Evolutionary conservation across 2,797 vertebrate genomes (phyloP).

Genomic region (Oryzias dopingdopingensis): DNA sequence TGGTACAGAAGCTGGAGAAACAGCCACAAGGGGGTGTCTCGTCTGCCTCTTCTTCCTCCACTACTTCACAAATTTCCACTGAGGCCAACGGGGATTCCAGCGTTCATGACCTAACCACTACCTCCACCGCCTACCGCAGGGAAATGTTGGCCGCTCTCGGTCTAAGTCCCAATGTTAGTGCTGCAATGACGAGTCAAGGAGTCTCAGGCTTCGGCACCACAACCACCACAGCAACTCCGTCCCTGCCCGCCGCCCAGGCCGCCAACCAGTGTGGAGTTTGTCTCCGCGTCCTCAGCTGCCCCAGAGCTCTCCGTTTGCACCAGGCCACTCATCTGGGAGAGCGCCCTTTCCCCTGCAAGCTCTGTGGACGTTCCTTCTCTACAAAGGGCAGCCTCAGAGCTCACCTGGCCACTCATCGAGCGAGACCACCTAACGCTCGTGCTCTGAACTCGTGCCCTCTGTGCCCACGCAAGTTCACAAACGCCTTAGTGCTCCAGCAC

Average conservation of each 20-base stretch:
- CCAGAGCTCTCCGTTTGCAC: conserved; percentile 87
- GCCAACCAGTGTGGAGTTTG: conserved; percentile 92
- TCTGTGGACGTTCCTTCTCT: conserved; percentile 90
- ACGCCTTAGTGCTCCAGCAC: conserved; percentile 90
- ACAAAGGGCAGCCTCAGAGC: conserved; percentile 90
- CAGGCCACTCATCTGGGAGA: conserved; percentile 91
- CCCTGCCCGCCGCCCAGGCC: conserved; percentile 62
- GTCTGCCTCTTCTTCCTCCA: conserved; percentile 48
- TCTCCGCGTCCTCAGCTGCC: conserved; percentile 87
- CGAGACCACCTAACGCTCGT: conserved; percentile 83
- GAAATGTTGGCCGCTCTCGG: conserved; percentile 82
- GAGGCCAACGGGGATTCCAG: conserved; percentile 61
- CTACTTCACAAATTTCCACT: conserved; percentile 45
- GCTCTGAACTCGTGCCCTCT: conserved; percentile 90
- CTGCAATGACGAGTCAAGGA: conserved; percentile 52
- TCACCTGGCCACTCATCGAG: conserved; percentile 87
- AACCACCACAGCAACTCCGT: conserved; percentile 20
- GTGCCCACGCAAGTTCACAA: conserved; percentile 92
- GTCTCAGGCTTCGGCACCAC: conserved; percentile 47
- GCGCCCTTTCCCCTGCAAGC: conserved; percentile 90
- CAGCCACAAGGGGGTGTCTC: conserved; percentile 67
- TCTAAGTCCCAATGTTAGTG: conserved; percentile 70
- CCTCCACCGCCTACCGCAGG: conserved; percentile 73
- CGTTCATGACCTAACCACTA: conserved; percentile 67
- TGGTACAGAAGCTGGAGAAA: conserved; percentile 91